Evolutionary conservation across 1,140 invertebrate genomes (phyloP).

Genomic region (Ceratina australensis): DNA sequence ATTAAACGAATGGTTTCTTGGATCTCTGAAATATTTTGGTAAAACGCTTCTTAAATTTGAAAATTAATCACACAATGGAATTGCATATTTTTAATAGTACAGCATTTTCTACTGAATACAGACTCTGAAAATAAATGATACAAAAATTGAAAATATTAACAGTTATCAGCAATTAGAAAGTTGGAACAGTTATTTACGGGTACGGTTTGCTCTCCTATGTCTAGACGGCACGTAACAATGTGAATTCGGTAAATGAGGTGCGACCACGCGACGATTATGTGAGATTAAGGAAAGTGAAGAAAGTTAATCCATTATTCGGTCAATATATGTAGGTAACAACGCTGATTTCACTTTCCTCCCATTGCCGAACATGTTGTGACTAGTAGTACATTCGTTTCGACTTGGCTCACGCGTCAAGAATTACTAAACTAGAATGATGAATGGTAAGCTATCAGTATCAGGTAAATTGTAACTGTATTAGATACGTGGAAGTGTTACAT

Average conservation of each 20-base stretch:
- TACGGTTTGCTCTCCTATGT: neutral
- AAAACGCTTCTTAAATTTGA: neutral
- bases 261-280: conserved; percentile 50
- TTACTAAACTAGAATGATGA: conserved; percentile 21
- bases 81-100: neutral
- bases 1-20: neutral
- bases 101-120: neutral
- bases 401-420: conserved; percentile 39
- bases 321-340: conserved; percentile 48
- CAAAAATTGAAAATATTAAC: neutral
- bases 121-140: too few species aligned
- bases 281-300: conserved; percentile 66
- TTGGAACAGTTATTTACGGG: conserved; percentile 9
- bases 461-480: neutral
- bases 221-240: conserved; percentile 35
- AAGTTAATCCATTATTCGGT: conserved; percentile 60
- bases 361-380: conserved; percentile 39
- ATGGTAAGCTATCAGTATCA: conserved; percentile 10
- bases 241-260: conserved; percentile 34
- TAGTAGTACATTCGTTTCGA: conserved; percentile 23
- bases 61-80: neutral
- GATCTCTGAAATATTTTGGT: neutral
- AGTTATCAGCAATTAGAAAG: conserved; percentile 26
- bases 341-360: conserved; percentile 52
- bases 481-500: too few species aligned